phyloP scores from a whole-genome alignment of 2,113 vertebrate species.

The Benitochromis conjunctus region DNA sequence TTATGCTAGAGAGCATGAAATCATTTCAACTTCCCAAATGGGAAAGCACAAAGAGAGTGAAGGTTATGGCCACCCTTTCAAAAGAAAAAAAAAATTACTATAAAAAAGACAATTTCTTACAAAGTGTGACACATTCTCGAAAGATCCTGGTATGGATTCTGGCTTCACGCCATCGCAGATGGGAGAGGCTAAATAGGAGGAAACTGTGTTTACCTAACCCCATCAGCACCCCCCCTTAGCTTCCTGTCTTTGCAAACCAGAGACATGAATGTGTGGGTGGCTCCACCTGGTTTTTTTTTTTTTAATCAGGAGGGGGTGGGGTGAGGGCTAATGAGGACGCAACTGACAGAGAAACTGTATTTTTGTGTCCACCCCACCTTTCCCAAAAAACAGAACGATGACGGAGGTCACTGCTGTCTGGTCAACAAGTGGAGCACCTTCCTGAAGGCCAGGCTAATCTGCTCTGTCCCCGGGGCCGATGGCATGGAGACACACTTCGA shows the following conservation, averaged over 20 bases:
- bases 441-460: conserved; percentile 95
- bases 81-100: background rate
- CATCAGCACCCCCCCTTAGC: background rate
- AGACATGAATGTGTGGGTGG: conserved; percentile 18
- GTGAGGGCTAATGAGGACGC: background rate
- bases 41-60: background rate
- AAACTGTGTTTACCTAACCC: conserved; percentile 40
- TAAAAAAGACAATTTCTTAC: background rate
- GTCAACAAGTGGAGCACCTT: conserved; percentile 99
- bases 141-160: conserved; percentile 7
- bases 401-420: conserved; percentile 95
- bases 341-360: conserved; percentile 37
- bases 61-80: background rate
- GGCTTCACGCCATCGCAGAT: conserved; percentile 48
- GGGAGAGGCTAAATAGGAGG: conserved; percentile 47
- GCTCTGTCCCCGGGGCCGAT: conserved; percentile 89
- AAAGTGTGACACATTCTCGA: background rate
- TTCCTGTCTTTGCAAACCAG: conserved; percentile 32
- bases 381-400: conserved; percentile 81
- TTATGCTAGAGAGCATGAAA: conserved; percentile 13
- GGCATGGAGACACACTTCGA: conserved; percentile 97
- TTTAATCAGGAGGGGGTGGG: background rate
- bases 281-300: conserved; percentile 56
- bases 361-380: background rate
- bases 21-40: background rate